Conservation (phyloP, 1,140 invertebrate species). For the Drosophila tristis region DNA sequence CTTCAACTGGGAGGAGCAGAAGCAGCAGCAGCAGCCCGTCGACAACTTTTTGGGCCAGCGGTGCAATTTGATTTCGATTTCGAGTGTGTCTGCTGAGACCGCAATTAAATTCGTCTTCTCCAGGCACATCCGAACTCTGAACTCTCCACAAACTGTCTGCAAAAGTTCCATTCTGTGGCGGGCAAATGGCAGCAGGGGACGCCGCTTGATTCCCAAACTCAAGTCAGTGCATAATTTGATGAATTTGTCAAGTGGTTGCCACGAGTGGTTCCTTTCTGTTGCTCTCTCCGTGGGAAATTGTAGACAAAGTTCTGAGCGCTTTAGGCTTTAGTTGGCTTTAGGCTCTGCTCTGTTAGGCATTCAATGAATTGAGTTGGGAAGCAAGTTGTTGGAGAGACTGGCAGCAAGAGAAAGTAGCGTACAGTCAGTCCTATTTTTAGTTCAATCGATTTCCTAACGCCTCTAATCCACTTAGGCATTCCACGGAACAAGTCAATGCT, state of each 20-base stretch:
- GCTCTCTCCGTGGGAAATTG: conserved; percentile 17
- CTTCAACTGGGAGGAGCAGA: neutral
- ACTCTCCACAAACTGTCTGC: conserved; percentile 11
- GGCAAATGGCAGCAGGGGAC: conserved; percentile 13
- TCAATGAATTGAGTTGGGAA: neutral
- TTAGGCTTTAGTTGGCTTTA: too few species aligned
- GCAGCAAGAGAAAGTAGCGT: neutral
- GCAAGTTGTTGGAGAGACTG: neutral
- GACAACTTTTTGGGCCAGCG: conserved; percentile 23
- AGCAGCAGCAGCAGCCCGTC: neutral
- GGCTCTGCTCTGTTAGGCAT: conserved; percentile 1
- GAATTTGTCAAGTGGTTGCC: conserved; percentile 51
- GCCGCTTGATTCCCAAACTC: conserved; percentile 5
- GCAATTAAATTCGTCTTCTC: conserved; percentile 46
- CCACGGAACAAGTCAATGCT: too few species aligned
- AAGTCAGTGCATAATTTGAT: conserved; percentile 53
- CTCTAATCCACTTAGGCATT: too few species aligned
- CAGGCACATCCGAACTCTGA: conserved; percentile 15
- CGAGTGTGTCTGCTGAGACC: conserved; percentile 15
- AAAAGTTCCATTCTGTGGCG: conserved; percentile 33
- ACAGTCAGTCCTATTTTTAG: too few species aligned
- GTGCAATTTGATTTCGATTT: conserved; percentile 48
- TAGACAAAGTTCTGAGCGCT: conserved; percentile 43
- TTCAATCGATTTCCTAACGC: too few species aligned
- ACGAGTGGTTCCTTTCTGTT: neutral